Evolutionary conservation across 2,797 vertebrate genomes (phyloP).

Genomic region (Paratrypauchen microcephalus): DNA sequence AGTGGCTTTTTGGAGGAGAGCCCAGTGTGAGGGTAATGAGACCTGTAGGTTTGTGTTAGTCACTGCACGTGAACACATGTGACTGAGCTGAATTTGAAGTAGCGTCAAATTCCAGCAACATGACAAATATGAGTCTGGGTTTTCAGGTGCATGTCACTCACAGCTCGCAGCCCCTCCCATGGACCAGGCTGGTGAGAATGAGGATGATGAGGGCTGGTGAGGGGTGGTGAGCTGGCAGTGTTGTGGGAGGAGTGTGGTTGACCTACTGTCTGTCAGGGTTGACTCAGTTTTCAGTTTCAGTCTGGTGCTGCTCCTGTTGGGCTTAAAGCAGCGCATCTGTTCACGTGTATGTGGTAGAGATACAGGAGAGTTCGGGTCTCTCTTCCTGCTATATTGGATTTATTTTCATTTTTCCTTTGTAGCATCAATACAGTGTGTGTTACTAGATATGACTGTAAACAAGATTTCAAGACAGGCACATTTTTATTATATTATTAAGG

Average conservation of each 20-base stretch:
- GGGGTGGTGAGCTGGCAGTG: slow-evolving; percentile 21
- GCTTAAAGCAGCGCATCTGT: slow-evolving; percentile 18
- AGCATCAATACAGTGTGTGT: neutral
- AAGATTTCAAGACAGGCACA: neutral
- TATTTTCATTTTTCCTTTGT: neutral
- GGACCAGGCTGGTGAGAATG: slow-evolving; percentile 16
- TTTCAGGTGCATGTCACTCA: slow-evolving; percentile 21
- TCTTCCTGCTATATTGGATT: neutral
- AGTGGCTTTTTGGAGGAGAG: slow-evolving; percentile 21
- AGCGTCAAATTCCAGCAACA: slow-evolving; percentile 43
- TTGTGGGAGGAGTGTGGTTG: slow-evolving; percentile 23
- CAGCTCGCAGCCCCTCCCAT: neutral
- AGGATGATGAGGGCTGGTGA: slow-evolving; percentile 35
- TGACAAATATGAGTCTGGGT: slow-evolving; percentile 11
- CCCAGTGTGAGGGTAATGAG: slow-evolving; percentile 45
- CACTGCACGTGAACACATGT: slow-evolving; percentile 35
- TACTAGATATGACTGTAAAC: too few relatives aligned
- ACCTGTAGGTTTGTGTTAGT: slow-evolving; percentile 43
- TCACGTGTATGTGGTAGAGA: neutral
- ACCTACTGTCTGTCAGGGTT: slow-evolving; percentile 32
- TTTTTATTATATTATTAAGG: too few relatives aligned
- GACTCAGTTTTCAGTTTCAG: slow-evolving; percentile 45
- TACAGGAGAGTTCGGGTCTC: neutral
- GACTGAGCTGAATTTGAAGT: slow-evolving; percentile 26
- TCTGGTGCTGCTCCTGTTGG: slow-evolving; percentile 13